These are phyloP conservation scores for Brachionus plicatilis DNA, from an alignment of 1,140 invertebrate species.

Conservation along the genomic window DNA sequence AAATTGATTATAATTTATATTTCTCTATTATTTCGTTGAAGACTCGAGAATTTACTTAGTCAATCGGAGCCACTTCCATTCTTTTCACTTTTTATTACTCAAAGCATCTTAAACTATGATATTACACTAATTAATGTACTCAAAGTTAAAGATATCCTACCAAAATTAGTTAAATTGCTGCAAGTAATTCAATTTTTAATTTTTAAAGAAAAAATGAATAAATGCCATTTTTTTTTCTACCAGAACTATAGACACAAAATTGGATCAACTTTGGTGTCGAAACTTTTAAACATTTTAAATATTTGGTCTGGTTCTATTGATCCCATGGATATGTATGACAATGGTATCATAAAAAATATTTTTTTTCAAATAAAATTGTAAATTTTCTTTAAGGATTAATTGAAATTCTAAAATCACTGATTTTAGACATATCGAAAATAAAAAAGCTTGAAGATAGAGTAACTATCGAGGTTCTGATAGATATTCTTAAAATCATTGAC, in stretches of 20 bases:
- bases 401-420: conserved; percentile 2
- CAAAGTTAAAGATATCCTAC: conserved; percentile 22
- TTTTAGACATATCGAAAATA: conserved; percentile 12
- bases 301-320: conserved; percentile 18
- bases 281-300: neutral
- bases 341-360: neutral
- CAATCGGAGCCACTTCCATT: conserved; percentile 32
- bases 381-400: neutral
- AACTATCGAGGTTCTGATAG: neutral
- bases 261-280: conserved; percentile 12
- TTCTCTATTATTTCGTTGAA: neutral
- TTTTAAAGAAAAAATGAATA: neutral
- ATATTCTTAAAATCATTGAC: conserved; percentile 49
- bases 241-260: conserved; percentile 32
- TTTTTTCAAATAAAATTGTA: neutral
- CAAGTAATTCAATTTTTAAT: neutral
- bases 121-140: conserved; percentile 26
- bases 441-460: conserved; percentile 5
- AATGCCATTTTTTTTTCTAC: neutral
- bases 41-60: neutral
- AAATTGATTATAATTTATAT: neutral
- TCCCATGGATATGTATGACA: conserved; percentile 19
- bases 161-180: neutral
- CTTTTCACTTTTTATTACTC: neutral
- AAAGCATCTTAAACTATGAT: conserved; percentile 4